phyloP scores from a whole-genome alignment of 1,140 invertebrate genomes.

The Metopolophium dirhodum region DNA sequence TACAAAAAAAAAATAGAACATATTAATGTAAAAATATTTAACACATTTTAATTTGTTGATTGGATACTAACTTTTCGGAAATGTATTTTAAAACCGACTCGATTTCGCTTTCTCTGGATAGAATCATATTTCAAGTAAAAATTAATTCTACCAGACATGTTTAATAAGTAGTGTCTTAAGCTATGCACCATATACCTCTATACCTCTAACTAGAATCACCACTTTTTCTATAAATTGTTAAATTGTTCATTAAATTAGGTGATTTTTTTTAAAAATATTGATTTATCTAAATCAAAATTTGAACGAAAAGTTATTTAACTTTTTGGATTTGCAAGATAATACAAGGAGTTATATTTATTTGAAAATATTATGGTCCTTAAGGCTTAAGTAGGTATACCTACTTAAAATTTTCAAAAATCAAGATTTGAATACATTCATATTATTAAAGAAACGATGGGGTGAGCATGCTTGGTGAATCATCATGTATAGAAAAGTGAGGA shows the following conservation, averaged over 20 bases:
- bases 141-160: background rate
- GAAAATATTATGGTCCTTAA: background rate
- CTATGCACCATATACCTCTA: background rate
- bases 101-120: background rate
- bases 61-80: background rate
- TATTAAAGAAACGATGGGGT: background rate
- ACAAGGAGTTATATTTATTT: background rate
- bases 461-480: background rate
- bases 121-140: conserved; percentile 1
- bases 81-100: background rate
- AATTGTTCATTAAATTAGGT: too few species aligned
- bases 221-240: too few species aligned
- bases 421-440: background rate
- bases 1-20: too few species aligned
- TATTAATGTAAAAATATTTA: too few species aligned
- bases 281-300: background rate
- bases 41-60: background rate
- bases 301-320: background rate
- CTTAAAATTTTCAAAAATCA: background rate
- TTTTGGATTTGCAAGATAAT: background rate
- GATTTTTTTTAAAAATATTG: background rate
- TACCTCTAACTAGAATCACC: too few species aligned
- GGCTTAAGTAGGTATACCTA: background rate
- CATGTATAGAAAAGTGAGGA: background rate
- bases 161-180: background rate